Base-by-base conservation (phyloP, 2,888 invertebrate species). In the Hypolimnas misippus region DNA sequence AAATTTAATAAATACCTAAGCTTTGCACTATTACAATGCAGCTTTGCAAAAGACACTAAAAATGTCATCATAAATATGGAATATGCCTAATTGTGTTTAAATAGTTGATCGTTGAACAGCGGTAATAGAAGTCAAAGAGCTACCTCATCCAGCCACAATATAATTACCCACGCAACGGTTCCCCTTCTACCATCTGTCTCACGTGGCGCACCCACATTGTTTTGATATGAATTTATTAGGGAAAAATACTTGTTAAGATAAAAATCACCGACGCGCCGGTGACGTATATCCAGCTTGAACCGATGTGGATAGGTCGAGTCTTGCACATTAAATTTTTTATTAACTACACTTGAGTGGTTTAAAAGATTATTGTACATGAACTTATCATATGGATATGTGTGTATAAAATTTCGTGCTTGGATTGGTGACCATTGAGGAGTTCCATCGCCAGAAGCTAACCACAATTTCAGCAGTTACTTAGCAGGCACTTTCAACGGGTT, bases 211-310 rank as follows among this genome's bases (percentile, higher is more conserved):
- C 82, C 80, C 76, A 77, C 66, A 76, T 76, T 79, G 76, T 84
- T 84, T 83, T 82, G 72, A 79, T 83, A 82, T 76, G 73, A 79
- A 80, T 82, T 79, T 78, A 77, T 69, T 74, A 74, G 78, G 78
- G 75, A 77, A 78, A 49, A 76, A 78, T 77, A 76, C 75, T 79
- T 73, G 73, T 77, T 75, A 73, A 74, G 80, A 81, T 82, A 78
- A 74, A 76, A 76, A 79, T 82, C 77, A 69, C 74, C 10, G 17
- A 31, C 31, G 16, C 42, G 16, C 52, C 68, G 49, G 40, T 57
- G 25, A 38, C 25, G 33, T 57, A 16, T 42, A 12, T 21, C 21
- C 44, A n/a, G n/a, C n/a, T n/a, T 38, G n/a, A 38, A 38, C 25
- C 25, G 25, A 38, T 12, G 3, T 10, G 10, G 4, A 10, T n/a